Percentiles rank a stretch among this genome's conserved stretches.
These are phyloP conservation scores for Dryas iulia DNA, from an alignment of 1,140 invertebrate species.

Conservation along the genomic window DNA sequence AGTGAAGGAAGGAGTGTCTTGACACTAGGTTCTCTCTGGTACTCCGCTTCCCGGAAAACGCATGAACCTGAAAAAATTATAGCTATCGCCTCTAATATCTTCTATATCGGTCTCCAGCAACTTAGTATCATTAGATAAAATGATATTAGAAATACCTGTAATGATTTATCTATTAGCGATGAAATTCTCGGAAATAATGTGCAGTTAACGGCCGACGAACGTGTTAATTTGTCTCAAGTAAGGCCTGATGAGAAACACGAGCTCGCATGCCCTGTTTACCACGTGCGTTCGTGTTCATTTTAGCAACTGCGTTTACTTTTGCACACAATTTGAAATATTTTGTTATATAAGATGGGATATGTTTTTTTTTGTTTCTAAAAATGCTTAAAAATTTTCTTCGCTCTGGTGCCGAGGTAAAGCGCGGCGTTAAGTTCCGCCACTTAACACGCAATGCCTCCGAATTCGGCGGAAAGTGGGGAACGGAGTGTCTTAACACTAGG, in stretches of 20 bases:
- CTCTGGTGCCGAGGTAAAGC: too few relatives aligned
- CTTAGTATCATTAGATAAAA: background rate
- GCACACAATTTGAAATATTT: background rate
- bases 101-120: background rate
- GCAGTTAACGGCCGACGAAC: constrained; percentile 13
- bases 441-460: too few relatives aligned
- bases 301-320: background rate
- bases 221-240: constrained; percentile 23
- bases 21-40: too few relatives aligned
- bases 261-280: constrained; percentile 45
- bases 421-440: too few relatives aligned
- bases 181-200: constrained; percentile 6
- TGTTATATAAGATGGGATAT: too few relatives aligned
- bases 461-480: too few relatives aligned
- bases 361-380: too few relatives aligned
- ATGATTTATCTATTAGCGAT: constrained; percentile 2
- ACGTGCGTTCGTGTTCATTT: constrained; percentile 27
- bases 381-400: too few relatives aligned
- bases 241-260: constrained; percentile 36
- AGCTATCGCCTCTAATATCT: background rate
- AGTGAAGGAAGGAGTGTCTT: too few relatives aligned
- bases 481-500: too few relatives aligned
- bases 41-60: too few relatives aligned
- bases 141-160: background rate
- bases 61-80: background rate